Conservation (phyloP, 2,113 vertebrate genomes). For the Ciconia boyciana region DNA sequence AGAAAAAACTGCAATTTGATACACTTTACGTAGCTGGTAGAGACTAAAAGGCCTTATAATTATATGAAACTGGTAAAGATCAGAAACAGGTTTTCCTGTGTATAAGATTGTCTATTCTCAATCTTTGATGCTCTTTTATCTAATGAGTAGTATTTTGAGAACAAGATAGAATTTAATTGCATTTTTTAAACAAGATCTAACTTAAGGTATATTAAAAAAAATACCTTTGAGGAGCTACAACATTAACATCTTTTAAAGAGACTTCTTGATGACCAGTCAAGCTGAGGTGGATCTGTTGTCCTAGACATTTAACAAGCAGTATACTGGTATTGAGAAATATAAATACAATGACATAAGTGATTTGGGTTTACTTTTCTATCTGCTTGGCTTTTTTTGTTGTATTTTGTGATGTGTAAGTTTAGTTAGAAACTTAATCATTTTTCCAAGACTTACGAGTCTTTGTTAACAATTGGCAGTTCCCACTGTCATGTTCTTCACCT, state of each 20-base stretch:
- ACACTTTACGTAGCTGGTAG: not conserved
- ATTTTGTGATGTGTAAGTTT: not conserved
- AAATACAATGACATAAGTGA: not conserved
- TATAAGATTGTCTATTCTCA: not conserved
- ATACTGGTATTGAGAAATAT: not conserved
- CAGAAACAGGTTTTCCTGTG: not conserved
- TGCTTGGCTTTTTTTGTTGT: not conserved
- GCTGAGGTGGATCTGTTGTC: not conserved
- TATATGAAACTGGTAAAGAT: not conserved
- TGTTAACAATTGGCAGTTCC: not conserved
- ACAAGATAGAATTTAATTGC: not conserved
- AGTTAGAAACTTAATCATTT: not conserved
- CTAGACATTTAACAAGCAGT: not conserved
- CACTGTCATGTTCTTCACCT: not conserved
- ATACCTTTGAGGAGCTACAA: accelerated
- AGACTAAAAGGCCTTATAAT: not conserved
- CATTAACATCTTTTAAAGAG: not conserved
- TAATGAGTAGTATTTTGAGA: not conserved
- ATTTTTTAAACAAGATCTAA: not conserved
- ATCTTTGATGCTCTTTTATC: not conserved
- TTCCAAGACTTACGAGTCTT: accelerated
- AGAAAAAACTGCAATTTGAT: not conserved
- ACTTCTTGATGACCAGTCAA: not conserved
- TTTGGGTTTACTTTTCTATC: not conserved
- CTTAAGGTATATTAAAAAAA: not conserved